Percentiles rank a stretch among this genome's conserved stretches.
Conservation (phyloP, 2,113 vertebrate genomes). For the Xenotilapia leptura region DNA sequence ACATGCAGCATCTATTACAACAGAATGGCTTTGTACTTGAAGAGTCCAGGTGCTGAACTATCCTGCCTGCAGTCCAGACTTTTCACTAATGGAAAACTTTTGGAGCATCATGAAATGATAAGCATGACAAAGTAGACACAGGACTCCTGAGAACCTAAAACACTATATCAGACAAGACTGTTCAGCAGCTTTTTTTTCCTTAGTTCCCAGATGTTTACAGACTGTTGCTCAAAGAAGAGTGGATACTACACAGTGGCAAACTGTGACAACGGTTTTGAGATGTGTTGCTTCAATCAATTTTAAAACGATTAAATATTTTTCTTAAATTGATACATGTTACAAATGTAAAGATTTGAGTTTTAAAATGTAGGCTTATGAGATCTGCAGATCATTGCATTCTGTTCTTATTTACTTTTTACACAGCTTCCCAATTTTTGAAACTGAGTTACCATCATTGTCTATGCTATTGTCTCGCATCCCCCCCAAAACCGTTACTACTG, state of each 20-base stretch:
- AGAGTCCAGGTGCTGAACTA: background rate
- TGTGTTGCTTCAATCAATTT: background rate
- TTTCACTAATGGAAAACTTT: background rate
- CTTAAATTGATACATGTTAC: background rate
- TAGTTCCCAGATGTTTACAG: background rate
- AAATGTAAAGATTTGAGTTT: background rate
- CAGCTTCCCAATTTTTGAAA: background rate
- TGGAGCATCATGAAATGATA: background rate
- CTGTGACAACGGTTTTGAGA: background rate
- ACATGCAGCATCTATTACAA: fast-evolving
- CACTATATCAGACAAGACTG: background rate
- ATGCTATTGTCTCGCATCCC: background rate
- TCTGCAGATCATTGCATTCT: background rate
- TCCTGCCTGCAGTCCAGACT: background rate
- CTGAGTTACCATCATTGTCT: background rate
- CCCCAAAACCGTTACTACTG: background rate
- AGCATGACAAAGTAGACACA: background rate
- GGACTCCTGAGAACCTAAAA: background rate
- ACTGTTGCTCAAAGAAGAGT: background rate
- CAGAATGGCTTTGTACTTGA: background rate
- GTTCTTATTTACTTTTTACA: background rate
- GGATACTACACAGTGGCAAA: background rate
- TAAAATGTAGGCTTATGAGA: background rate
- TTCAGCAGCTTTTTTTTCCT: fast-evolving
- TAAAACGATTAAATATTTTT: background rate